Percentiles rank a stretch among this genome's conserved stretches.
Conservation (phyloP, 2,888 invertebrate genomes). For the Druceiella hillmani region DNA sequence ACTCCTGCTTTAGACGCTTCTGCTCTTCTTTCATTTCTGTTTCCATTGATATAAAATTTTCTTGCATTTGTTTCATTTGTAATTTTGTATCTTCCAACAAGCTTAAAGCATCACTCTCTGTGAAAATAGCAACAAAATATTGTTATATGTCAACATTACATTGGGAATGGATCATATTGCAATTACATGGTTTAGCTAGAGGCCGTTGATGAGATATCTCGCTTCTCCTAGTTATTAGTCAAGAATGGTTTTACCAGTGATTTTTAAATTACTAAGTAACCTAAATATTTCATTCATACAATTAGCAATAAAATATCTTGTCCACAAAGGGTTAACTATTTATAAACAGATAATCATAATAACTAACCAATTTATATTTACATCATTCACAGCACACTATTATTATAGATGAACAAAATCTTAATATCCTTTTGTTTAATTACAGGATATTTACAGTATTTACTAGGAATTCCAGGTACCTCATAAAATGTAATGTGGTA, state of each 20-base stretch:
- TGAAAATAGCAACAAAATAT: slow-evolving; percentile 24
- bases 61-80: slow-evolving; percentile 77
- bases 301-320: slow-evolving; percentile 1
- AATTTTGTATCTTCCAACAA: slow-evolving; percentile 74
- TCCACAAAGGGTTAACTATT: neutral
- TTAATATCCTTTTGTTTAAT: too few species aligned
- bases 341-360: slow-evolving; percentile 11
- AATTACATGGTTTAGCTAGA: too few species aligned
- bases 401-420: too few species aligned
- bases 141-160: slow-evolving; percentile 5
- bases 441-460: too few species aligned
- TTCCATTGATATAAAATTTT: slow-evolving; percentile 67
- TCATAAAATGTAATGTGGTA: too few species aligned
- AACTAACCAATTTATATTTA: neutral
- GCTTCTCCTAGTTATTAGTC: too few species aligned
- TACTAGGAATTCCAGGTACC: too few species aligned
- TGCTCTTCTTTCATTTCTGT: slow-evolving; percentile 65
- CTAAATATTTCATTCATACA: too few species aligned
- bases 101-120: slow-evolving; percentile 63
- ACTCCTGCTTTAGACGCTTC: slow-evolving; percentile 46
- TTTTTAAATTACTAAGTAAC: too few species aligned
- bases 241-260: too few species aligned
- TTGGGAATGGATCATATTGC: too few species aligned
- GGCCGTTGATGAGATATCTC: too few species aligned
- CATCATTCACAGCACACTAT: slow-evolving; percentile 6